A percentile compares a stretch with the other conserved stretches of the same genome.
Evolutionary conservation across 1,140 invertebrate genomes (phyloP).

Genomic region (Sycophila sp.): DNA sequence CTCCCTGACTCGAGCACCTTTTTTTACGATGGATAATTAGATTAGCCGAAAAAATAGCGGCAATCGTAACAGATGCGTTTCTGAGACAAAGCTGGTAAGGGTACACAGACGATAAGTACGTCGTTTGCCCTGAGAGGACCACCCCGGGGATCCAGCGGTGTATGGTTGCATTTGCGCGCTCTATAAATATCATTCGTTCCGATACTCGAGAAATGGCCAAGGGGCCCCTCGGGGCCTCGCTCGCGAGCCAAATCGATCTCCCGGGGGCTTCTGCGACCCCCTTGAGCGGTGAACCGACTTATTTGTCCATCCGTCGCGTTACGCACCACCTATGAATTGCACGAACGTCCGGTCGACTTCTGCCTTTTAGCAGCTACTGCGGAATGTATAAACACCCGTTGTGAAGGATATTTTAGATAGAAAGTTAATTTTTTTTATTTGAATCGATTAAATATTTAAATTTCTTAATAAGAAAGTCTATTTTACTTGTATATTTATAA

Average conservation of each 20-base stretch:
- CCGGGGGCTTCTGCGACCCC: constrained; percentile 12
- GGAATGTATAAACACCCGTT: too few relatives aligned
- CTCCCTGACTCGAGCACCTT: not conserved
- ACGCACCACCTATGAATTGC: too few relatives aligned
- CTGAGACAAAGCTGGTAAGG: constrained; percentile 12
- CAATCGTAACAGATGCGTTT: constrained; percentile 34
- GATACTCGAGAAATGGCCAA: constrained; percentile 34
- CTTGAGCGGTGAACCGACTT: constrained; percentile 3
- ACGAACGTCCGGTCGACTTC: too few relatives aligned
- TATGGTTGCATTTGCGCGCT: constrained; percentile 20
- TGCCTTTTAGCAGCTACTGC: too few relatives aligned
- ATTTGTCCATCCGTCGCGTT: constrained; percentile 26
- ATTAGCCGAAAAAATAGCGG: constrained; percentile 12
- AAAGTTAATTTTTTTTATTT: too few relatives aligned
- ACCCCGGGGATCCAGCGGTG: constrained; percentile 22
- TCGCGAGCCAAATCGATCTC: constrained; percentile 3
- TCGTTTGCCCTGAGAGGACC: not conserved
- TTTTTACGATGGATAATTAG: not conserved
- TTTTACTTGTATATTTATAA: too few relatives aligned
- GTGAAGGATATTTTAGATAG: too few relatives aligned
- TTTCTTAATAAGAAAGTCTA: too few relatives aligned
- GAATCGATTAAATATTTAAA: too few relatives aligned
- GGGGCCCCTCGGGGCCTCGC: constrained; percentile 7
- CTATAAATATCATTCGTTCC: constrained; percentile 43
- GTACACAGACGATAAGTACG: not conserved